A percentile compares a stretch with the other conserved stretches of the same genome.
Evolutionary conservation across 1,140 invertebrate genomes (phyloP).

Genomic region (Saccostrea glomerata): DNA sequence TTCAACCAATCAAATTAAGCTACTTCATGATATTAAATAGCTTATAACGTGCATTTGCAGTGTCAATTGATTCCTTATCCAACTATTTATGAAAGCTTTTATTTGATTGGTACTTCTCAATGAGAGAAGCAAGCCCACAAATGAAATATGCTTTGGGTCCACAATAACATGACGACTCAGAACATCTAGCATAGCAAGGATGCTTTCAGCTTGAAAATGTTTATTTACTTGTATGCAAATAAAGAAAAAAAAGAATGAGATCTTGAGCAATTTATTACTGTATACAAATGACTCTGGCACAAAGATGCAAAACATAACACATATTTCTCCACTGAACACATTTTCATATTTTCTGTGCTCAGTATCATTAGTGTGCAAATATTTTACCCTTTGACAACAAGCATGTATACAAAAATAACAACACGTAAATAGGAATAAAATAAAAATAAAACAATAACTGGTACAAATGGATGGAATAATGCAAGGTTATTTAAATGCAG

Average conservation of each 20-base stretch:
- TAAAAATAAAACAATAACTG: not conserved
- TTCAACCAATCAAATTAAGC: too few species aligned
- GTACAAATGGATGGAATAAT: not conserved
- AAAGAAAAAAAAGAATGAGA: not conserved
- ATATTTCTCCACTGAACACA: constrained; percentile 12
- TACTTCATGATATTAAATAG: too few species aligned
- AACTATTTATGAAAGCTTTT: too few species aligned
- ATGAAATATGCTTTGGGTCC: too few species aligned
- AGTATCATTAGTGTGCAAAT: constrained; percentile 7
- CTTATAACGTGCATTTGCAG: too few species aligned
- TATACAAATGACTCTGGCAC: not conserved
- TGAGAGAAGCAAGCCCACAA: too few species aligned
- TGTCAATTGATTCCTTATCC: too few species aligned
- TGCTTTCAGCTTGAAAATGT: too few species aligned
- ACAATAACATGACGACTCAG: too few species aligned
- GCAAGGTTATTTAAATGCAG: too few species aligned
- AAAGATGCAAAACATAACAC: constrained; percentile 6
- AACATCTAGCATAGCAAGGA: too few species aligned
- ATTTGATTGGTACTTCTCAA: too few species aligned
- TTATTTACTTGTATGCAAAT: not conserved
- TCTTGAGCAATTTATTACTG: constrained; percentile 23
- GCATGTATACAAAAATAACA: not conserved
- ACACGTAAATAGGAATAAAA: not conserved
- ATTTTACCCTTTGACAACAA: not conserved
- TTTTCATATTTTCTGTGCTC: not conserved